Base-by-base conservation (phyloP, 1,140 invertebrate genomes). In the Dreissena rostriformis region DNA sequence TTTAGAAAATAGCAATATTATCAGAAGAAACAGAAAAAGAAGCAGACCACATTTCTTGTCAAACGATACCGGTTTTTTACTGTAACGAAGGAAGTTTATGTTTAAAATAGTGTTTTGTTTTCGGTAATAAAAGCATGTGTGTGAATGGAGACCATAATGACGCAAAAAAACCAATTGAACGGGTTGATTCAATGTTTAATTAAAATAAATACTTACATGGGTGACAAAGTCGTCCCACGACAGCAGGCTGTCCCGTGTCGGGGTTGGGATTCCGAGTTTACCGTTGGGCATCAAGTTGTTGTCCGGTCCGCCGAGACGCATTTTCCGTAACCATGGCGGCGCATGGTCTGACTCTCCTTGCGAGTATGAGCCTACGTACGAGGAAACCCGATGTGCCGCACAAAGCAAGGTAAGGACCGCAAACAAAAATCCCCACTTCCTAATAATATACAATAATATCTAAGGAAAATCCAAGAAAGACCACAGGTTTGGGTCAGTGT, bases 231-330 rank as follows among this genome's bases (percentile, higher is more conserved):
- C 57, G 17, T 61, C 17, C 57, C 57, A 61, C 6, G 57, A n/a
- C 57, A 61, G 17, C 57, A 61, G 17, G 12, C 57, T n/a, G 57
- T 61, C 57, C 57, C 4, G 2, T n/a, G 57, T 61, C 17, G 57
- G 57, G 17, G 22, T 24, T 19, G 57, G 57, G 22, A 61, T 19
- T n/a, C 57, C 57, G 22, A 61, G 17, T 24, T 24, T 24, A n/a
- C 57, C 57, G 57, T 61, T 61, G 57, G 57, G 57, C 57, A 61
- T 61, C 57, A 61, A 19, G 22, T 61, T 61, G 57, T 61, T 61
- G 57, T 61, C 57, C 17, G 17, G 17, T 24, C 57, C 57, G 17
- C 57, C 57, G 12, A 61, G 57, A 61, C 17, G 57, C 17, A 24
- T 24, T 24, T 61, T 61, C 6, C 57, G 57, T 39, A 39, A 39